phyloP scores from a whole-genome alignment of 2,113 vertebrate genomes.

The Brevimyrus niger region DNA sequence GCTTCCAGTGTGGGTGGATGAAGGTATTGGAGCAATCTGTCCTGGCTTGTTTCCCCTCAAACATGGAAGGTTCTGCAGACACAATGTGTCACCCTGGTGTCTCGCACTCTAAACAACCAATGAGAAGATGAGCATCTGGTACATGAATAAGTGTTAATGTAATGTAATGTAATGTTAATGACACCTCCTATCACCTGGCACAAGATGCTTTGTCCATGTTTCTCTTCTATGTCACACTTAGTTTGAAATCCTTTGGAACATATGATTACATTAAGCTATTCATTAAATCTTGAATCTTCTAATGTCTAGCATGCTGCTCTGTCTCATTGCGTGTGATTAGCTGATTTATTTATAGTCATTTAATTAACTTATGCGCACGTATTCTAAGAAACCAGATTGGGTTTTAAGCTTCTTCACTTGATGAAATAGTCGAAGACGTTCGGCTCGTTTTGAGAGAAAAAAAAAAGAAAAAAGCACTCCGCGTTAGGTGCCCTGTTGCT shows the following conservation, averaged over 20 bases:
- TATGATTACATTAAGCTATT: neutral
- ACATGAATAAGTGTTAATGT: neutral
- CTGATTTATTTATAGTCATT: neutral
- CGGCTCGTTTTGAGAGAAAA: neutral
- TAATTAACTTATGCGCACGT: neutral
- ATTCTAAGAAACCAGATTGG: neutral
- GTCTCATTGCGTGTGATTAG: neutral
- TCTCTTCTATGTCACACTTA: neutral
- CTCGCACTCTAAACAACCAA: neutral
- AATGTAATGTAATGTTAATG: neutral
- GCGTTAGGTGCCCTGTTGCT: neutral
- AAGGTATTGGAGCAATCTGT: neutral
- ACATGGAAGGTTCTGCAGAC: neutral
- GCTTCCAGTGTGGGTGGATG: neutral
- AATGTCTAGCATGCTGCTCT: neutral
- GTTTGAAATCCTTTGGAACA: neutral
- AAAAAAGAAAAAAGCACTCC: neutral
- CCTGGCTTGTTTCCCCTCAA: neutral
- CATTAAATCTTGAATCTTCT: neutral
- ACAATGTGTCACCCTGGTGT: neutral
- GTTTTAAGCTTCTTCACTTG: neutral
- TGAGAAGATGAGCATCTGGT: neutral
- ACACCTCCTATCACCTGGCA: neutral
- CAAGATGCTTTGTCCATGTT: neutral
- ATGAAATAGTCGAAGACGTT: neutral